A percentile compares a stretch with the other conserved stretches of the same genome.
Conservation (phyloP, 1,140 invertebrate genomes). For the Rhopalosiphum maidis region DNA sequence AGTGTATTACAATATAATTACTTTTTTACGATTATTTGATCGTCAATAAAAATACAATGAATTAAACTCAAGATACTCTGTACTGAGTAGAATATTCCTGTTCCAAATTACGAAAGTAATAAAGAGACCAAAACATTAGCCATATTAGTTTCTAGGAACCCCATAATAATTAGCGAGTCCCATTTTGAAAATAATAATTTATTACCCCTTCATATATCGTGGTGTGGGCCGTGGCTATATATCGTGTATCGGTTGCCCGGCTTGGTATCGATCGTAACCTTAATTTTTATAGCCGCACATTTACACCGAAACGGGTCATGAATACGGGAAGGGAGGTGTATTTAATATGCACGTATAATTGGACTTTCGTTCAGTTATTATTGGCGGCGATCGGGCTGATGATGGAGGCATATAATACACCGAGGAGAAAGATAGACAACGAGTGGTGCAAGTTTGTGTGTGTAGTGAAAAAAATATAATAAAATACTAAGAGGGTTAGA, state of each 20-base stretch:
- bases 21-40: background rate
- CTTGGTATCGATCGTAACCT: conserved; percentile 41
- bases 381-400: background rate
- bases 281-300: conserved; percentile 46
- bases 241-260: conserved; percentile 21
- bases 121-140: conserved; percentile 37
- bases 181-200: conserved; percentile 46
- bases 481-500: background rate
- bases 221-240: background rate
- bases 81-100: background rate
- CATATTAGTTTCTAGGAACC: conserved; percentile 30
- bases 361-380: conserved; percentile 42
- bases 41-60: background rate
- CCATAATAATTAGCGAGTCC: conserved; percentile 22
- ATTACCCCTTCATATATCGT: background rate
- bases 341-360: conserved; percentile 50
- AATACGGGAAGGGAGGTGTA: background rate
- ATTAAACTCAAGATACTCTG: background rate
- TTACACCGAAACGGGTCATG: conserved; percentile 2
- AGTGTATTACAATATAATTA: background rate
- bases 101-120: background rate
- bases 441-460: background rate
- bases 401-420: conserved; percentile 5
- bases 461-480: background rate
- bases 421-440: background rate